Evolutionary conservation across 2,113 vertebrate genomes (phyloP).

Genomic region (Pithys albifrons): DNA sequence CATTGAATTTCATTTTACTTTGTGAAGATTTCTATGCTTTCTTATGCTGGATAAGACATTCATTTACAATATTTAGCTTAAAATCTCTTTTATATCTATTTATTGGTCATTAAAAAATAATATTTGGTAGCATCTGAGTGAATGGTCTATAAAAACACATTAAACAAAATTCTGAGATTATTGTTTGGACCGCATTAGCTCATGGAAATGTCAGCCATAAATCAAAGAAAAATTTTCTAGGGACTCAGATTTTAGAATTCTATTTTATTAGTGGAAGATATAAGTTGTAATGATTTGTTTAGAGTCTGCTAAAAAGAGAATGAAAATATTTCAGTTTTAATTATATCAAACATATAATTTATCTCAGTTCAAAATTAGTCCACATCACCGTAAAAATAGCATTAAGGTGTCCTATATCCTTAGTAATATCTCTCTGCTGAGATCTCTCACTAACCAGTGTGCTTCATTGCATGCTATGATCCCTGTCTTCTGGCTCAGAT

Average conservation of each 20-base stretch:
- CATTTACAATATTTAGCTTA: not conserved
- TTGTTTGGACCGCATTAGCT: not conserved
- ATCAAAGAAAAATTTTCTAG: not conserved
- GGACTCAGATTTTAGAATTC: not conserved
- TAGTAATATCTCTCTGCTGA: not conserved
- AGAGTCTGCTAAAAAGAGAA: not conserved
- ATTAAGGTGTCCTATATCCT: not conserved
- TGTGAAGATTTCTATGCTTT: not conserved
- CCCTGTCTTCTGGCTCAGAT: not conserved
- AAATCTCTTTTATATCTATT: not conserved
- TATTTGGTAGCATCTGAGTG: not conserved
- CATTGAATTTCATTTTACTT: not conserved
- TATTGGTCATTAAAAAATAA: not conserved
- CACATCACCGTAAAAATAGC: not conserved
- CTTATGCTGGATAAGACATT: not conserved
- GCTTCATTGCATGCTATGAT: not conserved
- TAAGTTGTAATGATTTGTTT: not conserved
- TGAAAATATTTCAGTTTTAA: not conserved
- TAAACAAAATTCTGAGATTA: not conserved
- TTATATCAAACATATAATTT: not conserved
- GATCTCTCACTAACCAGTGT: not conserved
- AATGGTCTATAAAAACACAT: not conserved
- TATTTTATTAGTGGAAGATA: not conserved
- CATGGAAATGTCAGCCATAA: not conserved
- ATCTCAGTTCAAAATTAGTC: not conserved